These are phyloP conservation scores for Hyles euphorbiae DNA, from an alignment of 1,140 invertebrate species.

Conservation along the genomic window DNA sequence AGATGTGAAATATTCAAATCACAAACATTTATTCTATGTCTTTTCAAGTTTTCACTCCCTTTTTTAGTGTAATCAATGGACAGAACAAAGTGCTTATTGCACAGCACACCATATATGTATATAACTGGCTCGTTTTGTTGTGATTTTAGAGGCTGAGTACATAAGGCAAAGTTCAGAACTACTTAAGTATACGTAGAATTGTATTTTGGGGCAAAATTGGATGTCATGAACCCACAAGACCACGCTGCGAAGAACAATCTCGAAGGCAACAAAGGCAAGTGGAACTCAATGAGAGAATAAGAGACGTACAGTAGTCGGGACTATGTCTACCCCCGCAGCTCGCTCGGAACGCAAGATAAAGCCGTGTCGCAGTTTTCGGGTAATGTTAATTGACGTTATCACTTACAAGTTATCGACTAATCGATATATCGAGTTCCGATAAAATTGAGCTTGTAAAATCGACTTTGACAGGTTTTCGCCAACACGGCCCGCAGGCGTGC, in stretches of 20 bases:
- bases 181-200: too few species aligned
- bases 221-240: too few species aligned
- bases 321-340: slow-evolving; percentile 25
- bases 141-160: too few species aligned
- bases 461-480: slow-evolving; percentile 44
- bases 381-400: slow-evolving; percentile 62
- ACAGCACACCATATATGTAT: too few species aligned
- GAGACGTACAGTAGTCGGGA: neutral
- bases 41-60: too few species aligned
- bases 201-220: too few species aligned
- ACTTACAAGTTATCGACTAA: slow-evolving; percentile 64
- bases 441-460: slow-evolving; percentile 72
- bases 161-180: too few species aligned
- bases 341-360: slow-evolving; percentile 16
- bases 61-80: too few species aligned
- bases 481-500: slow-evolving; percentile 15
- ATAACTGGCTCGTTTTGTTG: too few species aligned
- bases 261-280: slow-evolving; percentile 1
- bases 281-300: neutral
- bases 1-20: too few species aligned
- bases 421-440: slow-evolving; percentile 48
- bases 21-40: too few species aligned
- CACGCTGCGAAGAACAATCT: neutral
- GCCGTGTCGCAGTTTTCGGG: slow-evolving; percentile 13
- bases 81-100: too few species aligned